Evolutionary conservation across 1,140 invertebrate species (phyloP), one percentile per base, ranked within the genome.

Genomic region (Drosophila arizonae): DNA sequence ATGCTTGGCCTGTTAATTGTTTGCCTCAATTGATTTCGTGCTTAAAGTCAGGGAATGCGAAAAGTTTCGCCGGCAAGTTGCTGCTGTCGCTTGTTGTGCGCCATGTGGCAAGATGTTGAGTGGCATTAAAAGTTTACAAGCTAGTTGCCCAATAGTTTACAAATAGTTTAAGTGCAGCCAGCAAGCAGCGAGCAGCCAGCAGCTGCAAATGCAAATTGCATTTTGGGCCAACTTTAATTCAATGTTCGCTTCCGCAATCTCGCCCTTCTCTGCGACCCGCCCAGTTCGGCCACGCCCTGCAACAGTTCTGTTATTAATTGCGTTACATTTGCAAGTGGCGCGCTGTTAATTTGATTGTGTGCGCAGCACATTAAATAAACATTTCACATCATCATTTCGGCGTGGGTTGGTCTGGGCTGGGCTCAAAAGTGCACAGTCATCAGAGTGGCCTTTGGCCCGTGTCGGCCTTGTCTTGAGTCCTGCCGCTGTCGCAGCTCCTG

Each of bases 1-100:
- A 15, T 8, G 79, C 79, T 87, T 64, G 77, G 45, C 36, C 82
- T 74, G 66, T 88, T 86, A 86, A 86, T 86, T 85, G 81, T 81
- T 86, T 78, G 81, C 75, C 64, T 72, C 81, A 75, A 81, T 85
- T 87, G 79, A 87, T 82, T 87, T 81, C 62, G 58, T 79, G 51
- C 81, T 86, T 79, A 66, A 82, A 87, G 75, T 77, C 56, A 39
- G 70, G 70, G 36, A 78, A 72, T 68, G 74, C 67, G 57, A 48
- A 55, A 84, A 76, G 41, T 79, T 75, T 68, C 11, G 41, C 41
- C 36, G 30, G 26, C 61, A 73, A 69, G 61, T 75, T 86, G 62
- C 8, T 52, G 50, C 48, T 36, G 21, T 17, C 21, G 43, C 13
- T 9, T 39, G 36, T 21, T 58, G 24, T 60, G 4, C 28, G 45